Evolutionary conservation across 1,140 invertebrate species (phyloP).

Genomic region (Papilio glaucus): DNA sequence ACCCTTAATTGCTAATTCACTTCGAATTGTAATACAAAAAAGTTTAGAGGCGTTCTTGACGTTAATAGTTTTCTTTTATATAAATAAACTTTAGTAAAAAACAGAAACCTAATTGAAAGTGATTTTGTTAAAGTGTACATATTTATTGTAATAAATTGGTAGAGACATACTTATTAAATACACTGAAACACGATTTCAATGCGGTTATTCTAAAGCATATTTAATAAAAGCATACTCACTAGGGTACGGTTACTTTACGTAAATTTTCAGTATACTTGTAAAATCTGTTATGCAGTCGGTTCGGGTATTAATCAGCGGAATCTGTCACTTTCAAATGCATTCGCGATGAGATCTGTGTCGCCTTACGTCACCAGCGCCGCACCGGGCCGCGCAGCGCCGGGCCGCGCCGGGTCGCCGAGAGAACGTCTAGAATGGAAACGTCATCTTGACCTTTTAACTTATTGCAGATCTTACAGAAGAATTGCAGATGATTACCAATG

Average conservation of each 20-base stretch:
- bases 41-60: neutral
- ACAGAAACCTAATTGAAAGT: neutral
- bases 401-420: constrained; percentile 41
- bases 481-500: neutral
- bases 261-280: too few relatives aligned
- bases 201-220: too few relatives aligned
- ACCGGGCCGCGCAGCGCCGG: too few relatives aligned
- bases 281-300: constrained; percentile 13
- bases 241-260: too few relatives aligned
- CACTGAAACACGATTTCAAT: too few relatives aligned
- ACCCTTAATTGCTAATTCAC: constrained; percentile 41
- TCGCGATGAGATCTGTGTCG: constrained; percentile 43
- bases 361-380: constrained; percentile 50
- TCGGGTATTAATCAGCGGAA: neutral
- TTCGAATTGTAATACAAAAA: constrained; percentile 35
- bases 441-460: constrained; percentile 48
- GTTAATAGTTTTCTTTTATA: constrained; percentile 1
- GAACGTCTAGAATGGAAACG: constrained; percentile 46
- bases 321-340: constrained; percentile 37
- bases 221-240: too few relatives aligned
- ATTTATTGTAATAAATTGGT: neutral
- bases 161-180: too few relatives aligned
- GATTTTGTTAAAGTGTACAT: neutral
- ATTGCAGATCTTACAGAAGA: neutral
- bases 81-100: constrained; percentile 1